phyloP scores from a whole-genome alignment of 2,888 invertebrate genomes.

The Hoplodrina ambigua region DNA sequence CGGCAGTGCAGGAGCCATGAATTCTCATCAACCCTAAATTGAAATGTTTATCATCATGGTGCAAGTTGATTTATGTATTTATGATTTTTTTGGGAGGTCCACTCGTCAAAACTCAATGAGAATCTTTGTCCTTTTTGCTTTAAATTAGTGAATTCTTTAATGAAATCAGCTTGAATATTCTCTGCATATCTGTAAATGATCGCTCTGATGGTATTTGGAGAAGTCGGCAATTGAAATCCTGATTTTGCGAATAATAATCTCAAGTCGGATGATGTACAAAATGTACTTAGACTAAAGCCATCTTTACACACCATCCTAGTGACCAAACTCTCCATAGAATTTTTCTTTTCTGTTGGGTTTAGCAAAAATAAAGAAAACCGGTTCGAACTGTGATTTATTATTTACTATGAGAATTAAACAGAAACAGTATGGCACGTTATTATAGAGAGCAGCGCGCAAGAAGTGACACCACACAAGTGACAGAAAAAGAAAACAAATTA shows the following conservation, averaged over 20 bases:
- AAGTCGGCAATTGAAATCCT: conserved; percentile 28
- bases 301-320: conserved; percentile 50
- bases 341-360: conserved; percentile 29
- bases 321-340: conserved; percentile 38
- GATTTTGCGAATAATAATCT: conserved; percentile 41
- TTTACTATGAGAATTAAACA: no score
- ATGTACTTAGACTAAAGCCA: conserved; percentile 39
- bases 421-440: no score
- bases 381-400: no score
- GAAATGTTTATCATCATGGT: conserved; percentile 30
- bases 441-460: no score
- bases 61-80: no score
- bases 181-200: no score
- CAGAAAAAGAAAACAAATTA: no score
- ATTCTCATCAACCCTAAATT: conserved; percentile 53
- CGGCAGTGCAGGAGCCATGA: conserved; percentile 34
- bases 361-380: no score
- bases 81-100: conserved; percentile 43
- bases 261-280: conserved; percentile 48
- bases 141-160: conserved; percentile 15
- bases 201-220: no score
- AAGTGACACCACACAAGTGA: no score
- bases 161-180: conserved; percentile 5
- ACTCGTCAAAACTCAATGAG: conserved; percentile 46
- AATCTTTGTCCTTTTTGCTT: conserved; percentile 43